Evolutionary conservation across 2,113 vertebrate species (phyloP).

Genomic region (Smithornis capensis): DNA sequence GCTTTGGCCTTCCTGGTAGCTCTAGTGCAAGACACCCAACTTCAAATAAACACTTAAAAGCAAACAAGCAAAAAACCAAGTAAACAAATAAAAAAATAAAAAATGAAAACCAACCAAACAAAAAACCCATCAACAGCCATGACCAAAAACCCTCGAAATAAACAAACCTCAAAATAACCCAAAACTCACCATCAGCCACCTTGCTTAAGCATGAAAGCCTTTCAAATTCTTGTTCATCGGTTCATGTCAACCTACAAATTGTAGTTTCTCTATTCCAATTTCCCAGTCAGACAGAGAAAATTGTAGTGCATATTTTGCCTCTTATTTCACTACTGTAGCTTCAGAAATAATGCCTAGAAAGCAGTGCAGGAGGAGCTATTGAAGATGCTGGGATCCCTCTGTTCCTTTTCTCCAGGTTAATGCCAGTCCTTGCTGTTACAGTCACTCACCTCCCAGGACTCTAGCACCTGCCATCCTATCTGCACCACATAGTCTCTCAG

Average conservation of each 20-base stretch:
- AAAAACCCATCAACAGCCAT: neutral
- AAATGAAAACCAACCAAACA: neutral
- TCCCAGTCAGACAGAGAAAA: neutral
- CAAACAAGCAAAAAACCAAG: neutral
- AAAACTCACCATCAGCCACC: neutral
- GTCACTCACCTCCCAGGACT: neutral
- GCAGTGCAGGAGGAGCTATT: neutral
- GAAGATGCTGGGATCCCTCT: neutral
- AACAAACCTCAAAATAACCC: rapidly evolving
- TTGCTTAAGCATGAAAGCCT: neutral
- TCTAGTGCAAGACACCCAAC: neutral
- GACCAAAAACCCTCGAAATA: neutral
- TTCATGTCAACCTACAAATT: neutral
- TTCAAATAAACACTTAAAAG: neutral
- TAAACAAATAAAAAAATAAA: neutral
- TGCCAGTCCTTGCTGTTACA: neutral
- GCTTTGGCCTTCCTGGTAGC: neutral
- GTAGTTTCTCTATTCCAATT: neutral
- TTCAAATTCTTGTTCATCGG: neutral
- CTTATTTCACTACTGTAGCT: neutral
- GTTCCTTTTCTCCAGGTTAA: neutral
- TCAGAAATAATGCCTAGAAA: neutral
- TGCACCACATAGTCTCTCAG: neutral
- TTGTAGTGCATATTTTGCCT: neutral
- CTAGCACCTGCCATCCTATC: neutral